Evolutionary conservation across 2,888 invertebrate species (phyloP).

Genomic region (Orgyia antiqua): DNA sequence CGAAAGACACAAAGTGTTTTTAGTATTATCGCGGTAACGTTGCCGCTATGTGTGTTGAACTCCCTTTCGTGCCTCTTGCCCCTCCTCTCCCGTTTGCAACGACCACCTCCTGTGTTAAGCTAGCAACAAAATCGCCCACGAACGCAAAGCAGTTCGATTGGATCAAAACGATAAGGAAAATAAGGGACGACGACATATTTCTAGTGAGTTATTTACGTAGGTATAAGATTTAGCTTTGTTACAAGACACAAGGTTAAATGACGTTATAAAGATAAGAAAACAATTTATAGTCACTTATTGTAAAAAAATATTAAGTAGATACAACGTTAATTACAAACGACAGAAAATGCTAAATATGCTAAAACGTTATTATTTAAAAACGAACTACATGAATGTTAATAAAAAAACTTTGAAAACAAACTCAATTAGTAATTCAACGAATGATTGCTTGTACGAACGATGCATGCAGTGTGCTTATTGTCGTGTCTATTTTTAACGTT

Average conservation of each 20-base stretch:
- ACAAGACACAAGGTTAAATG: slow-evolving; percentile 34
- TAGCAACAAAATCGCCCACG: slow-evolving; percentile 42
- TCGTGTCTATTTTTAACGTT: slow-evolving; percentile 63
- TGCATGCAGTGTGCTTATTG: slow-evolving; percentile 51
- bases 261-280: slow-evolving; percentile 39
- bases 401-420: too few species aligned
- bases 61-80: slow-evolving; percentile 63
- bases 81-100: slow-evolving; percentile 50
- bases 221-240: slow-evolving; percentile 32
- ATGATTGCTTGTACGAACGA: slow-evolving; percentile 50
- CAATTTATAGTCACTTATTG: slow-evolving; percentile 19
- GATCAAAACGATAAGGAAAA: slow-evolving; percentile 53
- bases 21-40: slow-evolving; percentile 57
- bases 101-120: slow-evolving; percentile 49
- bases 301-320: slow-evolving; percentile 7
- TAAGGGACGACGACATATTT: slow-evolving; percentile 46
- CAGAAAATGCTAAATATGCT: background rate
- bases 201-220: slow-evolving; percentile 29
- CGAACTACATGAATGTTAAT: slow-evolving; percentile 2
- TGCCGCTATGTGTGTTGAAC: slow-evolving; percentile 50
- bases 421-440: slow-evolving; percentile 33
- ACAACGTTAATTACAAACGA: background rate
- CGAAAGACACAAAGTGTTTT: too few species aligned
- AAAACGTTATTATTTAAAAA: background rate
- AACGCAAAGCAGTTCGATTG: slow-evolving; percentile 45